Percentiles rank a stretch among this genome's conserved stretches.
phyloP scores from a whole-genome alignment of 2,113 vertebrate species.

The Neolamprologus hecqui region DNA sequence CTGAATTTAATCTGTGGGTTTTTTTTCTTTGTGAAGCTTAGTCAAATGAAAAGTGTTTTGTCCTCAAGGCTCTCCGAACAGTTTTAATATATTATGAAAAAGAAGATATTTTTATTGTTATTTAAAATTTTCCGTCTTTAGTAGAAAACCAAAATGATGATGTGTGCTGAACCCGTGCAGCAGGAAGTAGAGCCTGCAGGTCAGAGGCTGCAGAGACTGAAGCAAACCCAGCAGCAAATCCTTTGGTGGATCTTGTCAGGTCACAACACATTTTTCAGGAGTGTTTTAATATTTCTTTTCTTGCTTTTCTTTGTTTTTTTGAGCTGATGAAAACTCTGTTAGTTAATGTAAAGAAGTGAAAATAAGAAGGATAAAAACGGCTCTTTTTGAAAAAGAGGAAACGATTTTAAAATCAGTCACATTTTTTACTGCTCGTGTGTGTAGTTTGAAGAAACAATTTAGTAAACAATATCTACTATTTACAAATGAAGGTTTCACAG shows the following conservation, averaged over 20 bases:
- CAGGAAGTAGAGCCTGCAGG: background rate
- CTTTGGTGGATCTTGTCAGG: background rate
- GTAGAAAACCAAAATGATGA: background rate
- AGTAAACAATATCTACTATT: background rate
- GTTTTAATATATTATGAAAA: background rate
- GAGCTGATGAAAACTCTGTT: background rate
- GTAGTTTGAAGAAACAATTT: background rate
- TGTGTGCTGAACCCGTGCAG: background rate
- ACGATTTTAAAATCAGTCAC: background rate
- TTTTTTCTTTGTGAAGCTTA: background rate
- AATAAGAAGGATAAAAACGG: rapidly evolving
- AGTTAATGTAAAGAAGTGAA: background rate
- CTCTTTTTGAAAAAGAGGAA: background rate
- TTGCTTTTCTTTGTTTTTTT: background rate
- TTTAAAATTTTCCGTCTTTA: rapidly evolving
- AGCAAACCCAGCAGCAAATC: background rate
- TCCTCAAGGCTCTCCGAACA: background rate
- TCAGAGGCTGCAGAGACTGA: too few relatives aligned
- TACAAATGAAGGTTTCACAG: background rate
- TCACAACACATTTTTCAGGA: background rate
- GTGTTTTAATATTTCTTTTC: background rate
- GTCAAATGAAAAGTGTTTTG: background rate
- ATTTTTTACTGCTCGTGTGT: background rate
- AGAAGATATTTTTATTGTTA: background rate
- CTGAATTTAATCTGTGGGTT: background rate